Conservation (phyloP, 37 sponge, comb jelly and placozoan species). For the Eunapius fragilis region DNA sequence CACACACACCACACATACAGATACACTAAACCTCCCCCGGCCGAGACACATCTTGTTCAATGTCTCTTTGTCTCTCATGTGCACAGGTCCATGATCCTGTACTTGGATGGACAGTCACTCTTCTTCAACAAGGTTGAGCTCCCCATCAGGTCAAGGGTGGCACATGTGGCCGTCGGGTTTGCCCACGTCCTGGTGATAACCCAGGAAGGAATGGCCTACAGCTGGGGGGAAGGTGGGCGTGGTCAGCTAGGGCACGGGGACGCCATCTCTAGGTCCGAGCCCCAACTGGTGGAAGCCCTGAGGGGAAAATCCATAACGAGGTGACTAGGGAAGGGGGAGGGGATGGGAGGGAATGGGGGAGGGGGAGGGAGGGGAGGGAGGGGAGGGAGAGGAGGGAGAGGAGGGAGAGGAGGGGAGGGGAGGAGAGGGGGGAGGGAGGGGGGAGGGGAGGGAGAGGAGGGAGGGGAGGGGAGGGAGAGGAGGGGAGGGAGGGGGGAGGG, state of each 20-base stretch:
- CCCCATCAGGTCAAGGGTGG: conserved; percentile 43
- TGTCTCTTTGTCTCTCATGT: too few species aligned
- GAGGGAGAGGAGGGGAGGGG: too few species aligned
- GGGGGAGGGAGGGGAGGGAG: too few species aligned
- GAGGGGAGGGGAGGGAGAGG: too few species aligned
- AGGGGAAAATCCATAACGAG: conserved; percentile 57
- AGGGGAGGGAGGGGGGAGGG: too few species aligned
- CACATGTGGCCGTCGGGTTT: conserved; percentile 77
- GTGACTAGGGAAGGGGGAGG: background rate
- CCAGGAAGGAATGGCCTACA: conserved; percentile 70
- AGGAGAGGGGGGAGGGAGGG: too few species aligned
- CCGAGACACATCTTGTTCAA: too few species aligned
- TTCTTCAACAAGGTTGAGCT: conserved; percentile 25
- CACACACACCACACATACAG: too few species aligned
- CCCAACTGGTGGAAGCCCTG: conserved; percentile 54
- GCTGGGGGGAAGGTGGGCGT: conserved; percentile 82
- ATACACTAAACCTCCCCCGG: too few species aligned
- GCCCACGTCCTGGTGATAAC: conserved; percentile 78
- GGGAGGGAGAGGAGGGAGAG: too few species aligned
- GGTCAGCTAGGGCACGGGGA: conserved; percentile 96
- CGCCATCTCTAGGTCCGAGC: conserved; percentile 12
- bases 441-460: too few species aligned
- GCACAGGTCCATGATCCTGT: conserved; percentile 70
- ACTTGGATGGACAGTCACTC: conserved; percentile 48
- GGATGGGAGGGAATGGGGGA: background rate